phyloP scores from a whole-genome alignment of 2,888 invertebrate genomes.

The Hemithea aestivaria region DNA sequence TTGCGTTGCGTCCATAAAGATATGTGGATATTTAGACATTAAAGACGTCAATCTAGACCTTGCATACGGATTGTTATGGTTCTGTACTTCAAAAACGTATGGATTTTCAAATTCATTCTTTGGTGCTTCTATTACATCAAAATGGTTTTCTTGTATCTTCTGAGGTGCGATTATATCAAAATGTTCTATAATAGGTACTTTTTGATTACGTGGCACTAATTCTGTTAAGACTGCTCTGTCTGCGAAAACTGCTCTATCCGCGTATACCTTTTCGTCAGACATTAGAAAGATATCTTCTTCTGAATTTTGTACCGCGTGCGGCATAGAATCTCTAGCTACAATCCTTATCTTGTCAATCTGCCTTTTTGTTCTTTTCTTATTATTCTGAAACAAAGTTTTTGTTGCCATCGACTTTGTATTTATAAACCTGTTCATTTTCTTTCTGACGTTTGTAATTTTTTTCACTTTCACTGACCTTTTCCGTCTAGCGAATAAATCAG shows the following conservation, averaged over 20 bases:
- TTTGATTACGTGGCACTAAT: slow-evolving; percentile 28
- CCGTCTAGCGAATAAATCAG: slow-evolving; percentile 43
- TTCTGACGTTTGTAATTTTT: slow-evolving; percentile 45
- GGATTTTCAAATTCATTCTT: slow-evolving; percentile 34
- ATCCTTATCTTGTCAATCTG: slow-evolving; percentile 58
- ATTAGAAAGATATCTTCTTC: slow-evolving; percentile 52
- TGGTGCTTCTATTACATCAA: slow-evolving; percentile 10
- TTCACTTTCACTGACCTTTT: slow-evolving; percentile 45
- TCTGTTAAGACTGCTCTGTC: slow-evolving; percentile 49
- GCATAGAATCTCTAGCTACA: slow-evolving; percentile 42
- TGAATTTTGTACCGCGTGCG: slow-evolving; percentile 32
- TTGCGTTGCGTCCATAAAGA: slow-evolving; percentile 53
- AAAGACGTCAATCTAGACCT: slow-evolving; percentile 43
- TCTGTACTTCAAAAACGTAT: slow-evolving; percentile 30
- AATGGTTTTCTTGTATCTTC: slow-evolving; percentile 12
- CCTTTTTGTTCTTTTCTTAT: slow-evolving; percentile 53
- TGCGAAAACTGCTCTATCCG: slow-evolving; percentile 43
- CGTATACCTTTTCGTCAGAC: slow-evolving; percentile 52
- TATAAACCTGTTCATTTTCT: slow-evolving; percentile 46
- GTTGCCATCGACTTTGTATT: slow-evolving; percentile 47
- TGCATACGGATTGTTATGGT: slow-evolving; percentile 25
- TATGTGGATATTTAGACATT: slow-evolving; percentile 64
- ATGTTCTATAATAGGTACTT: slow-evolving; percentile 12
- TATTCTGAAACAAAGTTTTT: slow-evolving; percentile 42
- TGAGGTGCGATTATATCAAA: slow-evolving; percentile 13